These are phyloP conservation scores for Thecophora atra DNA, from an alignment of 2,888 invertebrate genomes.

Conservation along the genomic window DNA sequence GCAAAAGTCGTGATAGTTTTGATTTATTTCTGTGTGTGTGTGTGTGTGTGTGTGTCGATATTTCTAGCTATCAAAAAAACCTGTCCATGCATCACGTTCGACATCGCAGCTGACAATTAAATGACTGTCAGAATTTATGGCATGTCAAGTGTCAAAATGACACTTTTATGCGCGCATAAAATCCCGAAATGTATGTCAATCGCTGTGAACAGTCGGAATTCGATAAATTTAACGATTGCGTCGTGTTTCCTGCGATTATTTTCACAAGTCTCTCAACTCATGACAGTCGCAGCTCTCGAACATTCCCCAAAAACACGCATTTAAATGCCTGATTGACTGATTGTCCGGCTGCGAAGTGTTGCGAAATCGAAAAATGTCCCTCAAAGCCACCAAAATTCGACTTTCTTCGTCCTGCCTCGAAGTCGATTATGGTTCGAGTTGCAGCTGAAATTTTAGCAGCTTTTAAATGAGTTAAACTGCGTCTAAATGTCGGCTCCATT, in stretches of 20 bases:
- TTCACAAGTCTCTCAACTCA: too few species aligned
- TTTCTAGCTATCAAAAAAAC: slow-evolving; percentile 46
- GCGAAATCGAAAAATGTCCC: too few species aligned
- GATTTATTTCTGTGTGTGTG: not conserved
- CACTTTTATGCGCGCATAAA: slow-evolving; percentile 49
- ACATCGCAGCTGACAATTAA: slow-evolving; percentile 46
- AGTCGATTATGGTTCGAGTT: not conserved
- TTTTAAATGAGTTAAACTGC: not conserved
- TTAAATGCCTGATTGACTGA: too few species aligned
- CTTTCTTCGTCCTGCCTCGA: not conserved
- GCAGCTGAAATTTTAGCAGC: not conserved
- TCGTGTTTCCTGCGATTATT: not conserved
- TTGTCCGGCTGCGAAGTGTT: too few species aligned
- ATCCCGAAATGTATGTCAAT: slow-evolving; percentile 35
- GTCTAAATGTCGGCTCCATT: not conserved
- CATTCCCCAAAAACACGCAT: too few species aligned
- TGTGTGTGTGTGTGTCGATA: slow-evolving; percentile 39
- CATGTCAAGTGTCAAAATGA: slow-evolving; percentile 50
- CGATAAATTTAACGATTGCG: not conserved
- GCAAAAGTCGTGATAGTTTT: slow-evolving; percentile 27
- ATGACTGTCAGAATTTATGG: slow-evolving; percentile 49
- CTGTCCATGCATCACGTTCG: slow-evolving; percentile 17
- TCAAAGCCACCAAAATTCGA: too few species aligned
- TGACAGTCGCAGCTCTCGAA: not conserved
- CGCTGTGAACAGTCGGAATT: not conserved